These are phyloP conservation scores for Luffia ferchaultella DNA, from an alignment of 2,888 invertebrate species.

Conservation along the genomic window DNA sequence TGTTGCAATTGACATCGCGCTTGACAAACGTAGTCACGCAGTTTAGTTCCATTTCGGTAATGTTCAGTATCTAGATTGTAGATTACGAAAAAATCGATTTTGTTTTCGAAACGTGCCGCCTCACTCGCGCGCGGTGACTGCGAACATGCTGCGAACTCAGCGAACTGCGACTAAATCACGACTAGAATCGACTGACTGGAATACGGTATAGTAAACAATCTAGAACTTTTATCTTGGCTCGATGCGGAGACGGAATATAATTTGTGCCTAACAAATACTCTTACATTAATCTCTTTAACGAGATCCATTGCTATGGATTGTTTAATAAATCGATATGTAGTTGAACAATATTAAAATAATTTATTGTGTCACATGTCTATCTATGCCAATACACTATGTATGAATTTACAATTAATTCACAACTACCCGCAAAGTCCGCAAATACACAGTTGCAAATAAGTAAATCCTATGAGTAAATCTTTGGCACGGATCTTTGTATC, in stretches of 20 bases:
- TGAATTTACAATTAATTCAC: too few relatives aligned
- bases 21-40: constrained; percentile 50
- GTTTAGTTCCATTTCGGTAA: constrained; percentile 48
- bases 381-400: too few relatives aligned
- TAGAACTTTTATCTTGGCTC: constrained; percentile 33
- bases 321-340: too few relatives aligned
- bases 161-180: too few relatives aligned
- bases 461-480: too few relatives aligned
- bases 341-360: too few relatives aligned
- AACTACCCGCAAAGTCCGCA: too few relatives aligned
- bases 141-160: too few relatives aligned
- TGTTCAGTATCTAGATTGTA: neutral
- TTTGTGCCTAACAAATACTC: neutral
- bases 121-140: neutral
- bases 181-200: too few relatives aligned
- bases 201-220: constrained; percentile 38
- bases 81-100: neutral
- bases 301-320: neutral
- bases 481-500: too few relatives aligned
- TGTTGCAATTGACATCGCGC: constrained; percentile 53
- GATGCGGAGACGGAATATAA: constrained; percentile 21
- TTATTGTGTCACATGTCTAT: too few relatives aligned
- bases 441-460: too few relatives aligned
- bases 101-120: neutral
- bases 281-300: neutral